phyloP scores from a whole-genome alignment of 1,140 invertebrate species.

The Bacillus rossius region DNA sequence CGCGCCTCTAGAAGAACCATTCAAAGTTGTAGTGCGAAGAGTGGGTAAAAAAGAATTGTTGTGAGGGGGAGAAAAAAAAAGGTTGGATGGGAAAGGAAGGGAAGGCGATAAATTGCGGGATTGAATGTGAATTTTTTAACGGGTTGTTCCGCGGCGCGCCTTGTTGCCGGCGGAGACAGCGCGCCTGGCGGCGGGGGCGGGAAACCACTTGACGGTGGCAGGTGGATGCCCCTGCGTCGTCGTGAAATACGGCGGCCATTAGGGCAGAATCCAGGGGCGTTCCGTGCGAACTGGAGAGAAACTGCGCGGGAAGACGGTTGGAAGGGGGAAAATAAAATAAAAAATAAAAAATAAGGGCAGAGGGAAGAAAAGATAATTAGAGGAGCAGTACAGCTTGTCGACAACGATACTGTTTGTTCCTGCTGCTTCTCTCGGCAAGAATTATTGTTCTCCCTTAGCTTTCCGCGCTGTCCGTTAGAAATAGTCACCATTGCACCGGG shows the following conservation, averaged over 20 bases:
- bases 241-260: background rate
- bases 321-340: slow-evolving; percentile 10
- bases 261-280: too few species aligned
- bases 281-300: slow-evolving; percentile 1
- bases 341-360: slow-evolving; percentile 29
- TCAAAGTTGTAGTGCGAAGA: too few species aligned
- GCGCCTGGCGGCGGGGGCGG: background rate
- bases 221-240: slow-evolving; percentile 18
- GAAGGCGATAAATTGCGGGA: background rate
- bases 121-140: slow-evolving; percentile 11
- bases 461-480: too few species aligned
- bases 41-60: too few species aligned
- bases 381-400: slow-evolving; percentile 23
- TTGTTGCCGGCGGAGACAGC: background rate
- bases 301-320: slow-evolving; percentile 1
- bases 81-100: background rate
- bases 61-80: too few species aligned
- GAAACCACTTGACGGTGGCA: slow-evolving; percentile 27
- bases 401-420: slow-evolving; percentile 21
- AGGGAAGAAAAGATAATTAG: slow-evolving; percentile 19
- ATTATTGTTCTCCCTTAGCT: background rate
- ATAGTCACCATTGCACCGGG: too few species aligned
- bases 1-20: too few species aligned
- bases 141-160: background rate
- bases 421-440: background rate